These are phyloP conservation scores for Lates japonicus DNA, from an alignment of 2,797 vertebrate genomes.

Conservation along the genomic window DNA sequence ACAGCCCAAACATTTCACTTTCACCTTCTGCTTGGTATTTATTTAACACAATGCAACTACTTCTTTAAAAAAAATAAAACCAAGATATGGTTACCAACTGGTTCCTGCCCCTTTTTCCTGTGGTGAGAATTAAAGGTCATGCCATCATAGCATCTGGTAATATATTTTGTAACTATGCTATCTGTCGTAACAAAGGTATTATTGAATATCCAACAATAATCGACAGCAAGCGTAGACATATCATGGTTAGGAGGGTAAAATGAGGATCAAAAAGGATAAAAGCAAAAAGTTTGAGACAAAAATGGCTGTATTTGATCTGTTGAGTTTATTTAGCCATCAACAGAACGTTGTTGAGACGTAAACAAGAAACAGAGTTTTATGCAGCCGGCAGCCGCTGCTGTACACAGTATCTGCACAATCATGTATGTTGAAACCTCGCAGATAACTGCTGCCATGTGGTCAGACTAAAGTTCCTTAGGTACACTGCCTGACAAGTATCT, in stretches of 20 bases:
- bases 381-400: not conserved
- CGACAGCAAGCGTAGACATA: not conserved
- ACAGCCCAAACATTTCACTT: not conserved
- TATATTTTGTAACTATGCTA: not conserved
- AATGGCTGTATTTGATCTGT: not conserved
- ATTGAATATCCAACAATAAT: not conserved
- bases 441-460: slow-evolving; percentile 55
- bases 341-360: slow-evolving; percentile 4
- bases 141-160: not conserved
- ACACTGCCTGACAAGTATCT: slow-evolving; percentile 26
- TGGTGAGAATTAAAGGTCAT: not conserved
- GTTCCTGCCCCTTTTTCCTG: not conserved
- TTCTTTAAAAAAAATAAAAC: not conserved
- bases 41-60: not conserved
- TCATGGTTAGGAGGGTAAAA: not conserved
- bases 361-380: not conserved
- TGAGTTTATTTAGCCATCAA: slow-evolving; percentile 2
- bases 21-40: not conserved
- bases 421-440: slow-evolving; percentile 48
- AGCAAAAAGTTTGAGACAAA: not conserved
- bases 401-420: slow-evolving; percentile 10
- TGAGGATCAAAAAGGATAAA: not conserved
- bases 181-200: not conserved
- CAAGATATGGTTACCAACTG: not conserved
- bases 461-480: slow-evolving; percentile 59